A percentile compares a stretch with the other conserved stretches of the same genome.
These are phyloP conservation scores for Heterodera carotae DNA, from an alignment of 1,140 invertebrate species.

Conservation along the genomic window DNA sequence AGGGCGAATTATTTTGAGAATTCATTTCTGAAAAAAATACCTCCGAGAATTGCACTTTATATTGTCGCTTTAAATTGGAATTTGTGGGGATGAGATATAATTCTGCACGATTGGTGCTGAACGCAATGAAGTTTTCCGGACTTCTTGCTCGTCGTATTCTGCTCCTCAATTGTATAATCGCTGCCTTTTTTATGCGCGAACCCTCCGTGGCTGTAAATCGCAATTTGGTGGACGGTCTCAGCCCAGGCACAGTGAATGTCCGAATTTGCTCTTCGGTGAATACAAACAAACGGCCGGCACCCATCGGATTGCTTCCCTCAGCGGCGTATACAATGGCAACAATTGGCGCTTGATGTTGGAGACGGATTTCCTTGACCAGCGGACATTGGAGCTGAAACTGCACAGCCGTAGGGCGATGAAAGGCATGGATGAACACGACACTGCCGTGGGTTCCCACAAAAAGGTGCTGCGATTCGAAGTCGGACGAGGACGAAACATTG, in stretches of 20 bases:
- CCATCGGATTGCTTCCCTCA: not conserved
- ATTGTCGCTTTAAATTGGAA: slow-evolving; percentile 15
- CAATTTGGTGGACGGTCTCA: slow-evolving; percentile 36
- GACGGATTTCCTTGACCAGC: slow-evolving; percentile 42
- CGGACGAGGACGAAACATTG: slow-evolving; percentile 16
- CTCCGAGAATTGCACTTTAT: slow-evolving; percentile 27
- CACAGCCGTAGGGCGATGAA: not conserved
- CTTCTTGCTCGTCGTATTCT: slow-evolving; percentile 25
- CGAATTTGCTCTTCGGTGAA: slow-evolving; percentile 51
- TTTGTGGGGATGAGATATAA: slow-evolving; percentile 32
- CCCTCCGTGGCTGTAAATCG: slow-evolving; percentile 47
- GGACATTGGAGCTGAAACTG: slow-evolving; percentile 34
- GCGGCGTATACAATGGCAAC: slow-evolving; percentile 32
- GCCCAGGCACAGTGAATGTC: slow-evolving; percentile 43
- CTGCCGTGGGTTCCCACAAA: slow-evolving; percentile 45
- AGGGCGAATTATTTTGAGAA: slow-evolving; percentile 4
- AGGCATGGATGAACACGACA: slow-evolving; percentile 44
- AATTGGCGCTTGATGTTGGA: slow-evolving; percentile 47
- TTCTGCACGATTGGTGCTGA: slow-evolving; percentile 42
- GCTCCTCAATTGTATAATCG: slow-evolving; percentile 18
- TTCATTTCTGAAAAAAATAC: slow-evolving; percentile 21
- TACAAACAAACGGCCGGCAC: slow-evolving; percentile 34
- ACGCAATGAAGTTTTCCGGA: slow-evolving; percentile 29
- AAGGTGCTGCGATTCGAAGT: slow-evolving; percentile 30
- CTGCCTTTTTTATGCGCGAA: slow-evolving; percentile 37